These are phyloP conservation scores for Brachirus orientalis DNA, from an alignment of 2,113 vertebrate genomes.

Conservation along the genomic window DNA sequence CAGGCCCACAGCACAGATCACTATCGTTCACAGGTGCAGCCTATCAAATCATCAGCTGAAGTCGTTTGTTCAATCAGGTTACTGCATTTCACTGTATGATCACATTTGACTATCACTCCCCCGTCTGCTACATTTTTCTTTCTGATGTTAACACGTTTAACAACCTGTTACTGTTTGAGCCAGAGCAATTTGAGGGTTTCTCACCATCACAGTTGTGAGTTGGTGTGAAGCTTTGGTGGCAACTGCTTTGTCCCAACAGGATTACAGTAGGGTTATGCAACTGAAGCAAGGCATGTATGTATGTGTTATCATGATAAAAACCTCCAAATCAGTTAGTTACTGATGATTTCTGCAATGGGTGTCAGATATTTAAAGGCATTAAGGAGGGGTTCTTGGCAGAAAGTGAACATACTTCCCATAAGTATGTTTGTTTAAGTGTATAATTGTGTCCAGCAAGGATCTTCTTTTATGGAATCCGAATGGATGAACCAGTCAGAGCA, in stretches of 20 bases:
- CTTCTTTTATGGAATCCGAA: too few relatives aligned
- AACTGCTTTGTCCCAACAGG: conserved; percentile 8
- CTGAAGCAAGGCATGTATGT: neutral
- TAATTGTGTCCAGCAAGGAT: too few relatives aligned
- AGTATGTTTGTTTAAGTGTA: too few relatives aligned
- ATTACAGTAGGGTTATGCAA: conserved; percentile 11
- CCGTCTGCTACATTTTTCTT: neutral
- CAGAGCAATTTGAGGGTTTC: too few relatives aligned
- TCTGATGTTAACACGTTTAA: neutral
- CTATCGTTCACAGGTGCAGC: neutral
- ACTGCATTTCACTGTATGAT: neutral
- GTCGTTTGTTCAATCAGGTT: neutral
- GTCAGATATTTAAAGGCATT: too few relatives aligned
- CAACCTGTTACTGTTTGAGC: conserved; percentile 46
- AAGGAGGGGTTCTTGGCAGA: too few relatives aligned
- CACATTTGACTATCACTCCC: neutral
- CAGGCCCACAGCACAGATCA: neutral
- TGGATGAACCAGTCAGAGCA: too few relatives aligned
- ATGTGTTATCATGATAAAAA: too few relatives aligned
- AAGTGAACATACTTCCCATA: too few relatives aligned
- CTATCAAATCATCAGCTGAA: neutral
- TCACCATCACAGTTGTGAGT: too few relatives aligned
- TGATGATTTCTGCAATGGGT: too few relatives aligned
- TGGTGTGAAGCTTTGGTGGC: conserved; percentile 11
- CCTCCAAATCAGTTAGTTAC: too few relatives aligned